Evolutionary conservation across 30 jellyfish, hydroid and myxozoan species (phyloP), one percentile per base, ranked within the genome.

Genomic region (Pelagia noctiluca): DNA sequence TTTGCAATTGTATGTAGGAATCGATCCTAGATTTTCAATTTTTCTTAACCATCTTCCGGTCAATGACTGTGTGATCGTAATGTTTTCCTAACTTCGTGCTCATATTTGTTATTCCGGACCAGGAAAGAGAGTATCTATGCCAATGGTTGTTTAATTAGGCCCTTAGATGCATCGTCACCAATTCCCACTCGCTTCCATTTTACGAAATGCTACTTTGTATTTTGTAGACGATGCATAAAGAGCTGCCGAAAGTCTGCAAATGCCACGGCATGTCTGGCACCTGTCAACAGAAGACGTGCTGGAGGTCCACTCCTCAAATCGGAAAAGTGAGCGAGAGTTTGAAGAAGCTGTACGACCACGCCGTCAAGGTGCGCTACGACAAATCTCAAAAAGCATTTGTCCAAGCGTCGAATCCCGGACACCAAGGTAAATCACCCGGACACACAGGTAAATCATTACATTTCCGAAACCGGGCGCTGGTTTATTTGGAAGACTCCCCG

Each of bases 251-350:
- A 38, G 95, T 90, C 1, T 90, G 97, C 37, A 77, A 71, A 12
- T 90, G 97, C 33, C 88, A 67, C 67, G 97, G 97, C 18, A 22
- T 76, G 3, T 69, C 97, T 7, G 97, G 97, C 3, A 53, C 86
- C n/a, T 90, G 97, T 70, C 49, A 68, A 12, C 64, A 50, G 32
- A 75, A 76, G 63, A 24, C 91, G 3, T 90, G 97, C 24, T 90
- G 95, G 95, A 90, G 77, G 65, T 66, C 96, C 18, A 54, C 68
- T 36, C 97, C 95, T 10, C 76, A 67, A 62, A 83, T 87, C 33
- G 84, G 64, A 75, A 82, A 74, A 46, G 96, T 80, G 16, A 75
- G 89, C 66, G 83, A 70, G 50, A 62, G 82, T 8, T 88, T 90
- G 49, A 83, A 78, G 28, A 36, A 37, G 28, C 84, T 82, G 36